Conservation (phyloP, 92 coral and sea anemone genomes). For the Phenganax marumi region DNA sequence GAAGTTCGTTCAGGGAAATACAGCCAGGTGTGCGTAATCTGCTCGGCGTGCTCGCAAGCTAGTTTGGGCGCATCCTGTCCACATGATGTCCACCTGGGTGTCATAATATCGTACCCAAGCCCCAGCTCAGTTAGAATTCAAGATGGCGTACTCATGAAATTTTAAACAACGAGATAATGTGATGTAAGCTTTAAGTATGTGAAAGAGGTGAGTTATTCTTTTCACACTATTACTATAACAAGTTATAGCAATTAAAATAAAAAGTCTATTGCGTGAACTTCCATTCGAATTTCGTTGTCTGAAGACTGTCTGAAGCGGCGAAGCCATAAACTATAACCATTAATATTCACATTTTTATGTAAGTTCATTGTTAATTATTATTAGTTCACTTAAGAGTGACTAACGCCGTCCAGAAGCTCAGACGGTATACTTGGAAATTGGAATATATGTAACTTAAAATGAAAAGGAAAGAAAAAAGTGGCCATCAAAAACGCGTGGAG, state of each 20-base stretch:
- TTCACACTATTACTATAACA: neutral
- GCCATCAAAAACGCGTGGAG: neutral
- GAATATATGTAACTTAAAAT: neutral
- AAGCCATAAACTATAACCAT: neutral
- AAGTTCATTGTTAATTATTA: neutral
- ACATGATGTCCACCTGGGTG: too few species aligned
- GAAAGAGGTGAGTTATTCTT: neutral
- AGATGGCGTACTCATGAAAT: neutral
- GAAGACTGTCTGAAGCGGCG: neutral
- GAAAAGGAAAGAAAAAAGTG: constrained; percentile 11
- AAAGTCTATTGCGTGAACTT: neutral
- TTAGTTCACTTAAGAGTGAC: neutral
- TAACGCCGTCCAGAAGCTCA: constrained; percentile 1
- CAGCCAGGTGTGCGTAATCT: constrained; percentile 1
- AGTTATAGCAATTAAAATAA: neutral
- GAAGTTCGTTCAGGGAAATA: neutral
- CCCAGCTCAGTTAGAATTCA: too few species aligned
- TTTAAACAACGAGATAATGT: neutral
- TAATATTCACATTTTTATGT: neutral
- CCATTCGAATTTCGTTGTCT: neutral
- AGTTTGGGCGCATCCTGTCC: neutral
- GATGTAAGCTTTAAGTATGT: neutral
- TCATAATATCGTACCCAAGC: too few species aligned
- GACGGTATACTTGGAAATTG: neutral
- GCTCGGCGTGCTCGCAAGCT: neutral